Evolutionary conservation across 2,113 vertebrate species (phyloP).

Genomic region (Platichthys flesus): DNA sequence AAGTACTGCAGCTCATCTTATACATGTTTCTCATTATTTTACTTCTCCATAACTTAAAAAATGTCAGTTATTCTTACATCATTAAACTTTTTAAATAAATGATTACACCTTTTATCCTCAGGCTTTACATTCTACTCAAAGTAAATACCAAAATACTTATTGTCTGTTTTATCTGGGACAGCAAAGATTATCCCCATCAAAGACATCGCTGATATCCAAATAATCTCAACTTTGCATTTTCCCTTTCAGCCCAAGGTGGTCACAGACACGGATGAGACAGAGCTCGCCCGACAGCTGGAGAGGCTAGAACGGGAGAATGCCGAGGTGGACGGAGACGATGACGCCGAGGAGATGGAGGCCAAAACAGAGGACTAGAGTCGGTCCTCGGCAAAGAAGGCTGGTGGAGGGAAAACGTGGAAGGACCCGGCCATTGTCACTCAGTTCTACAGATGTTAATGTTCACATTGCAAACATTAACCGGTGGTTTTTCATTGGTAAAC

Average conservation of each 20-base stretch:
- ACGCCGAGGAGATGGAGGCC: slow-evolving; percentile 97
- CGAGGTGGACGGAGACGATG: slow-evolving; percentile 97
- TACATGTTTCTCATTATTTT: no score
- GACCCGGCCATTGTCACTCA: slow-evolving; percentile 36
- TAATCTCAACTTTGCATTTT: background rate
- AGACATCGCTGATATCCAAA: background rate
- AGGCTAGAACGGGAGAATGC: slow-evolving; percentile 96
- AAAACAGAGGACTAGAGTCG: slow-evolving; percentile 91
- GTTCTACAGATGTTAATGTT: slow-evolving; percentile 58
- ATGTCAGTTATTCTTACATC: no score
- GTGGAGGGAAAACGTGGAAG: slow-evolving; percentile 42
- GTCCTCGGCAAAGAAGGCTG: slow-evolving; percentile 8
- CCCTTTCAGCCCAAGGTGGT: slow-evolving; percentile 92
- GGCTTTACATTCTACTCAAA: background rate
- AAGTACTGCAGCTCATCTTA: no score
- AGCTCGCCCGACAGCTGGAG: slow-evolving; percentile 94
- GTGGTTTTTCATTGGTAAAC: slow-evolving; percentile 54
- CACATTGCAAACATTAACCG: slow-evolving; percentile 60
- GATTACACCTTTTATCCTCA: background rate
- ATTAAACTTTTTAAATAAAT: no score
- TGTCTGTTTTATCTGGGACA: background rate
- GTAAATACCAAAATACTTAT: background rate
- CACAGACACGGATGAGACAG: slow-evolving; percentile 97
- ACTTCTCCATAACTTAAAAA: no score
- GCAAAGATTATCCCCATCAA: background rate